A percentile compares a stretch with the other conserved stretches of the same genome.
These are phyloP conservation scores for Tetragonula clypearis DNA, from an alignment of 1,140 invertebrate species.

Conservation along the genomic window DNA sequence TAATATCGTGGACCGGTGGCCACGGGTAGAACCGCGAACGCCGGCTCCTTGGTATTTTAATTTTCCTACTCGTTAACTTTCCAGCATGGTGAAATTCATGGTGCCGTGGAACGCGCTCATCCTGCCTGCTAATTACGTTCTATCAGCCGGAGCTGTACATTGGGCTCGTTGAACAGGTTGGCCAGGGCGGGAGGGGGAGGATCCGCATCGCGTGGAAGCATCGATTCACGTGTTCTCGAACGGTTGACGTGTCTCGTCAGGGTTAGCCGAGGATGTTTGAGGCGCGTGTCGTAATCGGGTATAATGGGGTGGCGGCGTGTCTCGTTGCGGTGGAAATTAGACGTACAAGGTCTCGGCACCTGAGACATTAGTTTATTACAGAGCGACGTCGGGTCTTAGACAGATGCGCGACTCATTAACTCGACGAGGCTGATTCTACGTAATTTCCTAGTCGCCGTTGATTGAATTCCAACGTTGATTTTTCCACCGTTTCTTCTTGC, in stretches of 20 bases:
- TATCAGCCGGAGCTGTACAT: background rate
- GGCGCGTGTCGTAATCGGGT: background rate
- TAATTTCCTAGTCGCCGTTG: background rate
- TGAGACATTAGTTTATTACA: slow-evolving; percentile 3
- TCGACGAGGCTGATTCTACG: background rate
- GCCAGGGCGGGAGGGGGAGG: background rate
- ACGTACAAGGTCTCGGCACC: background rate
- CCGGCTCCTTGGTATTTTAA: slow-evolving; percentile 18
- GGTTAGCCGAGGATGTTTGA: background rate
- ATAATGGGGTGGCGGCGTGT: background rate
- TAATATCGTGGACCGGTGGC: slow-evolving; percentile 36
- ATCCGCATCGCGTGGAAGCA: background rate
- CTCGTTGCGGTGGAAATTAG: slow-evolving; percentile 20
- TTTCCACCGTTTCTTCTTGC: background rate
- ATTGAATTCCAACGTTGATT: background rate
- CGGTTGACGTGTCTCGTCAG: background rate
- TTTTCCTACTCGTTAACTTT: slow-evolving; percentile 40
- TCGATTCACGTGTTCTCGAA: slow-evolving; percentile 2
- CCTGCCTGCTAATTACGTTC: slow-evolving; percentile 36
- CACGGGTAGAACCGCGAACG: background rate
- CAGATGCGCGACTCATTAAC: slow-evolving; percentile 6
- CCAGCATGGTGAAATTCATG: slow-evolving; percentile 22
- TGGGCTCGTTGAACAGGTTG: background rate
- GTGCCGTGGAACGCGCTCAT: slow-evolving; percentile 17
- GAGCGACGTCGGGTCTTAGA: background rate